Conservation (phyloP, 2,888 invertebrate species). For the Labia minor region DNA sequence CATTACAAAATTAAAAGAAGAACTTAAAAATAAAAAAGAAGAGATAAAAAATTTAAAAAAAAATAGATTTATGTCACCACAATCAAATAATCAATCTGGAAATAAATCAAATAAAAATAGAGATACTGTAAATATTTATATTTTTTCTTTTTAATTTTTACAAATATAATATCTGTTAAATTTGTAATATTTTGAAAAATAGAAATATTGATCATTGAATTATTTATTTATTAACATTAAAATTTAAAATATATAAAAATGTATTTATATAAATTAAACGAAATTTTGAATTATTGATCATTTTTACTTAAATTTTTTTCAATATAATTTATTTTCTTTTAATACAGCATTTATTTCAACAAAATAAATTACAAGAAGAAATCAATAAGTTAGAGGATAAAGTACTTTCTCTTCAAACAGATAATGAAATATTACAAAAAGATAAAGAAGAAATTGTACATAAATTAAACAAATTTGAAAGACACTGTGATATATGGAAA, state of each 20-base stretch:
- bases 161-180: neutral
- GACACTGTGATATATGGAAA: neutral
- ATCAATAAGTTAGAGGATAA: neutral
- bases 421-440: neutral
- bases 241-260: too few relatives aligned
- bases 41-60: neutral
- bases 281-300: too few relatives aligned
- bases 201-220: neutral
- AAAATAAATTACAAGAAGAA: neutral
- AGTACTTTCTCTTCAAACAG: neutral
- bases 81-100: neutral
- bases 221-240: neutral
- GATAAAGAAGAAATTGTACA: neutral
- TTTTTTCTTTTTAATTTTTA: neutral
- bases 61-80: neutral
- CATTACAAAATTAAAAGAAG: neutral
- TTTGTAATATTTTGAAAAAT: too few relatives aligned
- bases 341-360: neutral
- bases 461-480: neutral
- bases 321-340: neutral
- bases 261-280: too few relatives aligned
- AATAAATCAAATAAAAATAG: neutral
- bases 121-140: too few relatives aligned
- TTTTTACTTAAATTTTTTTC: neutral
- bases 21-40: neutral